Evolutionary conservation across 1,140 invertebrate genomes (phyloP).

Genomic region (Wasmannia auropunctata): DNA sequence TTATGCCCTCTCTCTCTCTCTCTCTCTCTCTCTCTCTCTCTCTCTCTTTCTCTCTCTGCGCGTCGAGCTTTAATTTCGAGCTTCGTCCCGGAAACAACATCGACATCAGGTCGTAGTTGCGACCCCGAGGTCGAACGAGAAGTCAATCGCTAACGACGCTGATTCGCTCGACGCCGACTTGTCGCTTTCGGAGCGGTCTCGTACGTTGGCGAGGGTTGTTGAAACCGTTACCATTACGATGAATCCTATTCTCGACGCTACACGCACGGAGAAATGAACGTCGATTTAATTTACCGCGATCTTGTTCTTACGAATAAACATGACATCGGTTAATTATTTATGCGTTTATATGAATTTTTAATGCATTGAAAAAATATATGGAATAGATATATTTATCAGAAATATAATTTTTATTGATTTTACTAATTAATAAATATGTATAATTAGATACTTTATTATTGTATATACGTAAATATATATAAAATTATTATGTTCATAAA

Average conservation of each 20-base stretch:
- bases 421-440: neutral
- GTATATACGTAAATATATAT: too few species aligned
- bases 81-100: slow-evolving; percentile 59
- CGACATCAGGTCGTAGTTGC: slow-evolving; percentile 45
- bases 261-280: neutral
- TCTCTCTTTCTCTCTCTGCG: neutral
- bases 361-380: neutral
- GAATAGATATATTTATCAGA: neutral
- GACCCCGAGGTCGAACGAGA: slow-evolving; percentile 36
- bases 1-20: neutral
- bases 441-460: neutral
- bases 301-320: neutral
- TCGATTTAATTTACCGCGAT: neutral
- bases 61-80: slow-evolving; percentile 57
- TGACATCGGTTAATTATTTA: neutral
- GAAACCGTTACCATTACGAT: slow-evolving; percentile 6
- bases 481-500: neutral
- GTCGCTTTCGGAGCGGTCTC: slow-evolving; percentile 20
- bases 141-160: slow-evolving; percentile 44
- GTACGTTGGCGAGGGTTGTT: slow-evolving; percentile 5
- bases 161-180: slow-evolving; percentile 28
- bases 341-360: neutral
- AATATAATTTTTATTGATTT: neutral
- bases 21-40: too few species aligned
- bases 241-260: neutral